Evolutionary conservation across 2,888 invertebrate genomes (phyloP).

Genomic region (Hoplodrina blanda): DNA sequence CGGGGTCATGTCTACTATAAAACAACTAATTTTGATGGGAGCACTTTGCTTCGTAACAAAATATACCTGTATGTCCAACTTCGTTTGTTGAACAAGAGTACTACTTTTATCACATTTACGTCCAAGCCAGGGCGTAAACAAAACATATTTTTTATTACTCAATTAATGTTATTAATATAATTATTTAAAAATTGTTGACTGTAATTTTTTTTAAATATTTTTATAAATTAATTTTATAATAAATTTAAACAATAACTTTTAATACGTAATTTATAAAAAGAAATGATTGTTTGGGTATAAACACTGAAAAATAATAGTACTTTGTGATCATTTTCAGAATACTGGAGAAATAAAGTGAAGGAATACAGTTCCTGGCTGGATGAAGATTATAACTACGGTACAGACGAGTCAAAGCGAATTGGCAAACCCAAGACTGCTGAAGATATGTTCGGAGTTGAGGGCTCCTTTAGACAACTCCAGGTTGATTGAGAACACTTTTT

Average conservation of each 20-base stretch:
- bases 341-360: constrained; percentile 85
- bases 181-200: no score
- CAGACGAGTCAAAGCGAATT: constrained; percentile 89
- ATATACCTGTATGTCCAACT: no score
- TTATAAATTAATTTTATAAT: no score
- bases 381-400: constrained; percentile 86
- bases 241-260: no score
- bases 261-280: no score
- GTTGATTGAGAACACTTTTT: constrained; percentile 71
- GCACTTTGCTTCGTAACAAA: background rate
- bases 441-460: constrained; percentile 89
- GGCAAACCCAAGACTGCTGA: constrained; percentile 89
- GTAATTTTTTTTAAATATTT: no score
- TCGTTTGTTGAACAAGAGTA: background rate
- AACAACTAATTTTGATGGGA: background rate
- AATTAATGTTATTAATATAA: no score
- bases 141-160: no score
- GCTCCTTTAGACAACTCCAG: constrained; percentile 89
- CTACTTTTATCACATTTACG: background rate
- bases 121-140: background rate
- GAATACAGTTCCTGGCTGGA: constrained; percentile 87
- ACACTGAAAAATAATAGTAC: no score
- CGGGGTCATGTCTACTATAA: background rate
- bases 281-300: no score
- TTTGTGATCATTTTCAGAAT: constrained; percentile 66